phyloP scores from a whole-genome alignment of 1,140 invertebrate genomes.

The Ips nitidus region DNA sequence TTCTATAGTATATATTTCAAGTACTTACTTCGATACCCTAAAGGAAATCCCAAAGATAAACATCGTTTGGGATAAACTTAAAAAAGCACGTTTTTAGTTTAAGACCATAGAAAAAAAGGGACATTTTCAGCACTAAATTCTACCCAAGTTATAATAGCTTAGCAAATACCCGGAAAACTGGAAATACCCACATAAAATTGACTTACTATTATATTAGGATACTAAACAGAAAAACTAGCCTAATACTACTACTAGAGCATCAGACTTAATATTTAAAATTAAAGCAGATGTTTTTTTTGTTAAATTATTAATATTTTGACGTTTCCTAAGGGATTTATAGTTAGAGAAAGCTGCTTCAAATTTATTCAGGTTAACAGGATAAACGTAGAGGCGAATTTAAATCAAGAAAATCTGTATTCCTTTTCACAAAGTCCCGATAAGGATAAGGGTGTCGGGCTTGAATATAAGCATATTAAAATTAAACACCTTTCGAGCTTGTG shows the following conservation, averaged over 20 bases:
- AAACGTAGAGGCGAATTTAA: conserved; percentile 2
- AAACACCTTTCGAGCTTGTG: conserved; percentile 11
- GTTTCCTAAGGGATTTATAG: neutral
- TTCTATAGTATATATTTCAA: no score
- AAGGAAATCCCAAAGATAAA: no score
- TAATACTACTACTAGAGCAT: neutral
- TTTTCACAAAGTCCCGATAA: neutral
- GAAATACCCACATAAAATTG: neutral
- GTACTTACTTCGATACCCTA: no score
- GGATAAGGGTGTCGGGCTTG: conserved; percentile 1
- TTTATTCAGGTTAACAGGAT: neutral
- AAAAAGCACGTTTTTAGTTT: no score
- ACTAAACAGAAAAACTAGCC: neutral
- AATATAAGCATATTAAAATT: conserved; percentile 11
- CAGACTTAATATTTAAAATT: neutral
- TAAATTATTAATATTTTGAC: conserved; percentile 7
- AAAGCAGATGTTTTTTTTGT: neutral
- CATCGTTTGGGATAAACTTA: no score
- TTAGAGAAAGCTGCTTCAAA: neutral
- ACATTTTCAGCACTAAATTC: no score
- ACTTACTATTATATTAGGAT: neutral
- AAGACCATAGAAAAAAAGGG: no score
- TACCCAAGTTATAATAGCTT: no score
- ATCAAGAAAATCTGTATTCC: conserved; percentile 9
- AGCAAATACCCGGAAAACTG: no score